phyloP scores from a whole-genome alignment of 2,113 vertebrate genomes.

The Equus quagga region DNA sequence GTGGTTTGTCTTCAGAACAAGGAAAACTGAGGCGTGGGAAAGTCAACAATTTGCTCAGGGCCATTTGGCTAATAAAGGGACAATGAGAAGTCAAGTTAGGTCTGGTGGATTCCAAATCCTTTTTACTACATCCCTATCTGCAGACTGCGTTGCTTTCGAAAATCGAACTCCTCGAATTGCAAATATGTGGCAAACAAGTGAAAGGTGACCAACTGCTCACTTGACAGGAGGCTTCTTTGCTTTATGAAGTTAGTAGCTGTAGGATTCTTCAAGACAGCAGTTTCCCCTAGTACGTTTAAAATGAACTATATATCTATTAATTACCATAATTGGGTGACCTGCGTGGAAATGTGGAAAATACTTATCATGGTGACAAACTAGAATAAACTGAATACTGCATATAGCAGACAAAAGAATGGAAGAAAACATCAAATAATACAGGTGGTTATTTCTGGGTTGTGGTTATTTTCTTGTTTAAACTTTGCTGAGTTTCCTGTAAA shows the following conservation, averaged over 20 bases:
- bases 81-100: background rate
- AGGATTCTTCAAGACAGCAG: conserved; percentile 15
- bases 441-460: background rate
- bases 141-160: background rate
- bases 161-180: background rate
- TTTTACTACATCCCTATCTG: background rate
- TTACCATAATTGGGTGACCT: background rate
- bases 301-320: background rate
- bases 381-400: background rate
- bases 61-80: background rate
- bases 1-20: background rate
- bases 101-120: background rate
- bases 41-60: background rate
- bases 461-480: background rate
- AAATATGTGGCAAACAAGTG: background rate
- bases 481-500: background rate
- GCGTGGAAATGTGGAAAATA: background rate
- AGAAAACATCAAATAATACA: background rate
- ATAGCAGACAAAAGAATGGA: background rate
- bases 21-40: background rate
- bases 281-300: background rate
- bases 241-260: conserved; percentile 1
- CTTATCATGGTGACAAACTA: background rate
- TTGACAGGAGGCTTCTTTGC: background rate
- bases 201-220: background rate